Conservation (phyloP, 2,888 invertebrate species). For the Athetis lepigone region DNA sequence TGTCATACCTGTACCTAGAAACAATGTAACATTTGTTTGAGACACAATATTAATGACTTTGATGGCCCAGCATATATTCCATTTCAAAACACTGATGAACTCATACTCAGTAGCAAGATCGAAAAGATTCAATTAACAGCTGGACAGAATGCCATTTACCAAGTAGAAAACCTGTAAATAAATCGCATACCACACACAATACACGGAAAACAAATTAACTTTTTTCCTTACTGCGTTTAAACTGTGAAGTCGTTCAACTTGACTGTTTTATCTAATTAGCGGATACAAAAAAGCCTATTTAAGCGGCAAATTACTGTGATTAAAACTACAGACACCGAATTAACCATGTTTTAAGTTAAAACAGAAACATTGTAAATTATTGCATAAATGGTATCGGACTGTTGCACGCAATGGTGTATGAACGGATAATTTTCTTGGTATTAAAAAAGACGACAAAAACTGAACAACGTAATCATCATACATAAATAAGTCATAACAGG, state of each 20-base stretch:
- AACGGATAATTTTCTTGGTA: conserved; percentile 36
- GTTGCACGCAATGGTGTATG: conserved; percentile 64
- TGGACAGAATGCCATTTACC: neutral
- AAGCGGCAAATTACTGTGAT: conserved; percentile 60
- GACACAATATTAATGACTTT: conserved; percentile 1
- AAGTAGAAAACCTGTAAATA: conserved; percentile 29
- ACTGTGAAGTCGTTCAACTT: conserved; percentile 54
- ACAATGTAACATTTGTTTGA: conserved; percentile 45
- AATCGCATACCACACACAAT: conserved; percentile 38
- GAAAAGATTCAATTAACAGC: conserved; percentile 8
- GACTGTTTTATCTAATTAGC: conserved; percentile 56
- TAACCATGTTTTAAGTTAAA: conserved; percentile 60
- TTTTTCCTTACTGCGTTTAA: conserved; percentile 34
- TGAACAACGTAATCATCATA: conserved; percentile 13
- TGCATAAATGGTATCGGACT: conserved; percentile 51
- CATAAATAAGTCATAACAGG: conserved; percentile 18
- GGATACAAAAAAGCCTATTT: conserved; percentile 56
- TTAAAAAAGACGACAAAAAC: conserved; percentile 37
- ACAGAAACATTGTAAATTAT: conserved; percentile 60
- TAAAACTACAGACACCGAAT: conserved; percentile 64
- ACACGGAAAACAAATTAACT: conserved; percentile 44
- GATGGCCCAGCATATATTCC: neutral
- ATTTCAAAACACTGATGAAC: neutral
- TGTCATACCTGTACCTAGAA: conserved; percentile 96
- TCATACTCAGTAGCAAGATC: neutral